Percentiles rank a stretch among this genome's conserved stretches.
These are phyloP conservation scores for Xiphorhynchus elegans DNA, from an alignment of 2,113 vertebrate species.

Conservation along the genomic window DNA sequence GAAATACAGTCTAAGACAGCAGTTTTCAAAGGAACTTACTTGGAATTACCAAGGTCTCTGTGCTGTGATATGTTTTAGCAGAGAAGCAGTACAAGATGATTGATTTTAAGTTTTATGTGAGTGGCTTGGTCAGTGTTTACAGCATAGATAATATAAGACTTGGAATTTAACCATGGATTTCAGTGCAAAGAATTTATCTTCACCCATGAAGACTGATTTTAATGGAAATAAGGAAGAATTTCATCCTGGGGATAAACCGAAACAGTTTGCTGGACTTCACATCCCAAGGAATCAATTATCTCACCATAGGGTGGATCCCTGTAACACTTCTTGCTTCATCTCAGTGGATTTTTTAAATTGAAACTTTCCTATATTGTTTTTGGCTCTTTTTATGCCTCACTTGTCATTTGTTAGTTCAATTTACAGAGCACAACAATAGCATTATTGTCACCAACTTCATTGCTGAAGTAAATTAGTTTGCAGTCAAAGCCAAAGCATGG, in stretches of 20 bases:
- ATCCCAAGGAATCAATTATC: not conserved
- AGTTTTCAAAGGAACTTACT: not conserved
- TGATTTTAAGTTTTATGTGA: not conserved
- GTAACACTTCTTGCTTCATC: not conserved
- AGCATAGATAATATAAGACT: not conserved
- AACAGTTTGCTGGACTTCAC: not conserved
- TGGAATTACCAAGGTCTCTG: not conserved
- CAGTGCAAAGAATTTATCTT: not conserved
- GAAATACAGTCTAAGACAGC: not conserved
- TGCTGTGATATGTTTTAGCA: not conserved
- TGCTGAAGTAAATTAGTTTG: conserved; percentile 51
- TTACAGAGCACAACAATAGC: not conserved
- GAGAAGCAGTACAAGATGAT: not conserved
- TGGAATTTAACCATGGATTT: not conserved
- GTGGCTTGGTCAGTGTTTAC: not conserved
- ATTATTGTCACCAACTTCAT: not conserved
- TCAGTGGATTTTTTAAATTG: not conserved
- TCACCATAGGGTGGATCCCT: not conserved
- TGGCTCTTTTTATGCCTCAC: not conserved
- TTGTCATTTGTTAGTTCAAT: conserved; percentile 7
- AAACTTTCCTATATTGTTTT: not conserved
- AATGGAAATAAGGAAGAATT: not conserved
- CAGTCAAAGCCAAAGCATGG: not conserved
- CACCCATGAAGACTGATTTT: not conserved
- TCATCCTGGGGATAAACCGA: not conserved